A percentile compares a stretch with the other conserved stretches of the same genome.
Evolutionary conservation across 2,888 invertebrate species (phyloP).

Genomic region (Meta bourneti): DNA sequence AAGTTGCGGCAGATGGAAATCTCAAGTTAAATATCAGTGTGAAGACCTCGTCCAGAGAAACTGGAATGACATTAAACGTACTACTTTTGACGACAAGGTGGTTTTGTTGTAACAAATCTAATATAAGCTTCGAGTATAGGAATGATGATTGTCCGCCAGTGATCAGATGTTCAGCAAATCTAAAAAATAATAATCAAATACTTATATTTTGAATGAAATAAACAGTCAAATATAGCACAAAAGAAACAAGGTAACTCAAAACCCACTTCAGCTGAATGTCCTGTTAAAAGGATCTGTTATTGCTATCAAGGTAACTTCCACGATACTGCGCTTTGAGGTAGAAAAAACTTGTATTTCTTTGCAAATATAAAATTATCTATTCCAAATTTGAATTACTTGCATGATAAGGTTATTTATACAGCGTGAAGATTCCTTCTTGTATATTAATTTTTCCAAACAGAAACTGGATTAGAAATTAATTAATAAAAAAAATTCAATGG

Average conservation of each 20-base stretch:
- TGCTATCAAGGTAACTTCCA: too few species aligned
- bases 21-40: conserved; percentile 92
- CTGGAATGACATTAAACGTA: conserved; percentile 94
- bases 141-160: conserved; percentile 92
- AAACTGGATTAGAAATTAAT: too few species aligned
- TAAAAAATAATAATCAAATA: conserved; percentile 80
- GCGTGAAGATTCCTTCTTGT: too few species aligned
- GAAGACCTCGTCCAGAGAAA: conserved; percentile 93
- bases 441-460: too few species aligned
- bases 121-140: conserved; percentile 92
- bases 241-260: not conserved
- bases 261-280: too few species aligned
- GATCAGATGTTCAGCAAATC: conserved; percentile 92
- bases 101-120: conserved; percentile 94
- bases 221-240: not conserved
- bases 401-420: too few species aligned
- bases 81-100: conserved; percentile 95
- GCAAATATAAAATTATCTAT: too few species aligned
- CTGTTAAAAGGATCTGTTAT: too few species aligned
- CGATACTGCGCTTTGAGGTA: too few species aligned
- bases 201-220: not conserved
- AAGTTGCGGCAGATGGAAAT: conserved; percentile 93
- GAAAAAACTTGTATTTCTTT: too few species aligned
- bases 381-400: too few species aligned
- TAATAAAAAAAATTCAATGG: too few species aligned